These are phyloP conservation scores for Yponomeuta sedellus DNA, from an alignment of 2,888 invertebrate genomes.

Conservation along the genomic window DNA sequence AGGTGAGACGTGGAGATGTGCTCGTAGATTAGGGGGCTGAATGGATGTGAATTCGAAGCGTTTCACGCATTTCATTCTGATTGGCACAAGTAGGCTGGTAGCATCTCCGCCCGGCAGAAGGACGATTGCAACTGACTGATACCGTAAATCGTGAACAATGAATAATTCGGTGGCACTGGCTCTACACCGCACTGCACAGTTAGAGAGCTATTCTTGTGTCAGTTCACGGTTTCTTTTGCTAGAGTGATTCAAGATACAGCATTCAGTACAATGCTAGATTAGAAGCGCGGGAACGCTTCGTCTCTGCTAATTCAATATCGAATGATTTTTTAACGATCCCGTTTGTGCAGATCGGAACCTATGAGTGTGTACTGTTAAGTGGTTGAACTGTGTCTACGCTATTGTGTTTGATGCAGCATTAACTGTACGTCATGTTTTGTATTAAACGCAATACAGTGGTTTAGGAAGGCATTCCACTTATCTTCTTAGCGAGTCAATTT, in stretches of 20 bases:
- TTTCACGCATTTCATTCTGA: slow-evolving; percentile 11
- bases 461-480: not conserved
- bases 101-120: slow-evolving; percentile 16
- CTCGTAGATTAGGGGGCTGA: slow-evolving; percentile 12
- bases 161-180: slow-evolving; percentile 39
- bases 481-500: not conserved
- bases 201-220: slow-evolving; percentile 60
- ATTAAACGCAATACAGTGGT: not conserved
- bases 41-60: slow-evolving; percentile 1
- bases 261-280: slow-evolving; percentile 59
- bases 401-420: not conserved
- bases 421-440: slow-evolving; percentile 4
- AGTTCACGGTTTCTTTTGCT: slow-evolving; percentile 58
- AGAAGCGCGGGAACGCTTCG: slow-evolving; percentile 59
- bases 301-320: slow-evolving; percentile 51
- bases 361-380: slow-evolving; percentile 45
- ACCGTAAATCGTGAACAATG: slow-evolving; percentile 41
- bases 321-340: slow-evolving; percentile 61
- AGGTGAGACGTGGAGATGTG: slow-evolving; percentile 2
- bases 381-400: not conserved
- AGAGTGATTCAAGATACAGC: slow-evolving; percentile 60
- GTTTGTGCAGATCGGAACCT: slow-evolving; percentile 57
- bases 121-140: slow-evolving; percentile 25
- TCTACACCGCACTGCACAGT: slow-evolving; percentile 44
- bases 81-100: slow-evolving; percentile 14